A percentile compares a stretch with the other conserved stretches of the same genome.
Evolutionary conservation across 2,113 vertebrate genomes (phyloP).

Genomic region (Sinosuthora webbiana): DNA sequence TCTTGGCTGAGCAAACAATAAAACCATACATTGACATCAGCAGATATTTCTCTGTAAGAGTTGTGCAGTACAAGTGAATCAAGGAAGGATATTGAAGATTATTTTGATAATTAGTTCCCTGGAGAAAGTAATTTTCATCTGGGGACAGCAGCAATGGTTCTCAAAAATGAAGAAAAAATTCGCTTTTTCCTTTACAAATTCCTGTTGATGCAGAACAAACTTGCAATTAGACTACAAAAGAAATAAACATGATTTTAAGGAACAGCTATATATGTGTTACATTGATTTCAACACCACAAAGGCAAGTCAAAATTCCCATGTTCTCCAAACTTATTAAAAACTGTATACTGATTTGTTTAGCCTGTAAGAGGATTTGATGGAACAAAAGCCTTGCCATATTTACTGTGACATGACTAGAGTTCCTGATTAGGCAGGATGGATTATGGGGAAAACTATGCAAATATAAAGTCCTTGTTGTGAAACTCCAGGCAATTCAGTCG

Average conservation of each 20-base stretch:
- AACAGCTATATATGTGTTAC: not conserved
- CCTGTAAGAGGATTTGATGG: not conserved
- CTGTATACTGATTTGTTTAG: not conserved
- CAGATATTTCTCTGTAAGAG: not conserved
- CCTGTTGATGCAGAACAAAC: not conserved
- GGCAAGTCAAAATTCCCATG: not conserved
- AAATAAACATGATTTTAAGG: not conserved
- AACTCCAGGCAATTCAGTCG: slow-evolving; percentile 4
- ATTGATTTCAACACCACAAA: not conserved
- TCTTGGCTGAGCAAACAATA: not conserved
- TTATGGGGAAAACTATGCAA: not conserved
- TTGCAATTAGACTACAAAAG: not conserved
- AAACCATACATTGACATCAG: not conserved
- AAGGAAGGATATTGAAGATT: not conserved
- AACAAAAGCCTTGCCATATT: not conserved
- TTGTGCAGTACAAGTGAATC: not conserved
- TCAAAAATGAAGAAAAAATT: slow-evolving; percentile 8
- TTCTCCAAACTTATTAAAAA: not conserved
- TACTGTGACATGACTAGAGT: not conserved
- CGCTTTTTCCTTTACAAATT: not conserved
- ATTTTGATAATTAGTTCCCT: slow-evolving; percentile 43
- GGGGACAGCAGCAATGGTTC: not conserved
- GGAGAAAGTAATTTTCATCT: not conserved
- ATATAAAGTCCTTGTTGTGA: not conserved
- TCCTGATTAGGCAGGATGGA: not conserved